phyloP scores from a whole-genome alignment of 2,888 invertebrate species.

The Pheosia gnoma region DNA sequence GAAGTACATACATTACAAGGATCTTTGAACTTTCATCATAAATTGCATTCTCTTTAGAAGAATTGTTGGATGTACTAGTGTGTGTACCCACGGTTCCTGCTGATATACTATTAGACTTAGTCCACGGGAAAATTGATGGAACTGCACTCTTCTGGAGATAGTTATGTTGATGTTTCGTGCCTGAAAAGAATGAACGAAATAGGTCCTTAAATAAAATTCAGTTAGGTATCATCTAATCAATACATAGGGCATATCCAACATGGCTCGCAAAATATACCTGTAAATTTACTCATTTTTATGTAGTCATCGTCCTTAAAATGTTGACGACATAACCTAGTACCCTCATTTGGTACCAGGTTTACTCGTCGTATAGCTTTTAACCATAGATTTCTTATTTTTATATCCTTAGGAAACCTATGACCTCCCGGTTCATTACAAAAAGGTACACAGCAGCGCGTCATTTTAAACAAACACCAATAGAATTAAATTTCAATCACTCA shows the following conservation, averaged over 20 bases:
- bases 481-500: background rate
- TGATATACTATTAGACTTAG: background rate
- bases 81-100: too few species aligned
- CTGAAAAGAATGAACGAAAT: conserved; percentile 14
- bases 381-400: conserved; percentile 15
- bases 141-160: conserved; percentile 30
- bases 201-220: too few species aligned
- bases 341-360: conserved; percentile 24
- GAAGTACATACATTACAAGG: conserved; percentile 3
- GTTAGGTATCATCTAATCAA: too few species aligned
- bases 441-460: conserved; percentile 3
- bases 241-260: background rate
- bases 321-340: conserved; percentile 31
- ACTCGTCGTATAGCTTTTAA: conserved; percentile 24
- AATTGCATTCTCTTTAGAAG: background rate
- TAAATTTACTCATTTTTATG: conserved; percentile 12
- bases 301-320: conserved; percentile 27
- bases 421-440: conserved; percentile 12
- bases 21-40: background rate
- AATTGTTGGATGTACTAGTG: background rate
- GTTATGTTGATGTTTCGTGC: conserved; percentile 21
- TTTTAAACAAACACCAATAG: background rate
- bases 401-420: conserved; percentile 32
- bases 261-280: conserved; percentile 11
- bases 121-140: conserved; percentile 22